phyloP scores from a whole-genome alignment of 2,888 invertebrate species.

The Plebejus melissa region DNA sequence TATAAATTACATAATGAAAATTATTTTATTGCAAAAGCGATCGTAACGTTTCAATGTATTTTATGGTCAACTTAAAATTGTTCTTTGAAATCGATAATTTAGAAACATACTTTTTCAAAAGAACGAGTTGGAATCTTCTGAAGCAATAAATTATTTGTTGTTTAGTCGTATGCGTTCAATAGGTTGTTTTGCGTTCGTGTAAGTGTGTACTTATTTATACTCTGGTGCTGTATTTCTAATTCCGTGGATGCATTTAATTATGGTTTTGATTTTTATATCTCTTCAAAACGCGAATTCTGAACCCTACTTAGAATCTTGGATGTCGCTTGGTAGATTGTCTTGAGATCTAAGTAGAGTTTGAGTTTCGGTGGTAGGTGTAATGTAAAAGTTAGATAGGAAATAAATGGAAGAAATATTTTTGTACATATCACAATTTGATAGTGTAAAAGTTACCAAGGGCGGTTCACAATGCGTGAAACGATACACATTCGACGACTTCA shows the following conservation, averaged over 20 bases:
- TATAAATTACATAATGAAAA: not conserved
- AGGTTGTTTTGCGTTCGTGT: slow-evolving; percentile 40
- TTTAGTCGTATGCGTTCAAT: slow-evolving; percentile 33
- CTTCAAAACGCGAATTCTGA: not conserved
- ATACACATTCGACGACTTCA: not conserved
- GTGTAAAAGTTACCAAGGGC: slow-evolving; percentile 63
- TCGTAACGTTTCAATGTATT: not conserved
- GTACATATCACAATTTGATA: slow-evolving; percentile 76
- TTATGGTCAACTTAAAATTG: not conserved
- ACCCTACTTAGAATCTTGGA: not conserved
- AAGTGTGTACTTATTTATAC: slow-evolving; percentile 36
- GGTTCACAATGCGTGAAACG: not conserved
- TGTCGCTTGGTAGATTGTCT: not conserved
- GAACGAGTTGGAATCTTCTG: not conserved
- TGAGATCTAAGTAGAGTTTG: not conserved
- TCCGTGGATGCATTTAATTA: slow-evolving; percentile 37
- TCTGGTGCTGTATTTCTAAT: slow-evolving; percentile 40
- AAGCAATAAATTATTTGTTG: not conserved
- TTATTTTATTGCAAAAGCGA: not conserved
- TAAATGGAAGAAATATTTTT: slow-evolving; percentile 67
- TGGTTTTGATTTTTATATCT: slow-evolving; percentile 31
- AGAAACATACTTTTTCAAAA: not conserved
- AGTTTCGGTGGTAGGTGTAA: slow-evolving; percentile 40
- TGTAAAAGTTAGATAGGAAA: slow-evolving; percentile 54
- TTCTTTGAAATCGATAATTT: not conserved